phyloP scores from a whole-genome alignment of 2,797 vertebrate genomes.

The Enteromius trimaculatus region DNA sequence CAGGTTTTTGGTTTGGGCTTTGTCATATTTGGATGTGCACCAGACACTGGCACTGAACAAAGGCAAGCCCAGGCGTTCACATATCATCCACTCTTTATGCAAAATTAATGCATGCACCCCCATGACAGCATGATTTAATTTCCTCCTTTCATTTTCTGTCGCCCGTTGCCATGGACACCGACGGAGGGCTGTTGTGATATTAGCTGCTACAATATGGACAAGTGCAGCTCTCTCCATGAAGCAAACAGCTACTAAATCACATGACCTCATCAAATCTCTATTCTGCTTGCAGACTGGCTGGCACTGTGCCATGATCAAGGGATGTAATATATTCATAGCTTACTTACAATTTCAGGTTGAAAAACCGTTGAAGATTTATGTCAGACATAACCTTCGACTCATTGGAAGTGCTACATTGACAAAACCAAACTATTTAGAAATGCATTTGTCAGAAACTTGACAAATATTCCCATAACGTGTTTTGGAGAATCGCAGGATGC shows the following conservation, averaged over 20 bases:
- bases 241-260: slow-evolving; percentile 51
- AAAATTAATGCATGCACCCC: slow-evolving; percentile 76
- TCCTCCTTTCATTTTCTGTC: slow-evolving; percentile 60
- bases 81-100: slow-evolving; percentile 62
- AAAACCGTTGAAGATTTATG: not conserved
- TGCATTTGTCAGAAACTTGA: not conserved
- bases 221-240: slow-evolving; percentile 63
- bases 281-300: slow-evolving; percentile 53
- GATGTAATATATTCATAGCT: slow-evolving; percentile 40
- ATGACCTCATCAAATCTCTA: slow-evolving; percentile 59
- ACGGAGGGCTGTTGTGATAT: slow-evolving; percentile 72
- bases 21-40: slow-evolving; percentile 26
- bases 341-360: slow-evolving; percentile 21
- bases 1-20: not conserved
- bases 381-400: not conserved
- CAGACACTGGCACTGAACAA: slow-evolving; percentile 57
- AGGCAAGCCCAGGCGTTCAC: slow-evolving; percentile 65
- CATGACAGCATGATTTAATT: slow-evolving; percentile 63
- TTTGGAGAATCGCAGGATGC: not conserved
- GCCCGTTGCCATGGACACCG: slow-evolving; percentile 74
- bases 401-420: slow-evolving; percentile 8
- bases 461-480: not conserved
- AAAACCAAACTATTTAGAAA: slow-evolving; percentile 12
- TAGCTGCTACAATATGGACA: slow-evolving; percentile 75
- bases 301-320: slow-evolving; percentile 45